Conservation (phyloP, 1,140 invertebrate species). For the Brachystomella parvula region DNA sequence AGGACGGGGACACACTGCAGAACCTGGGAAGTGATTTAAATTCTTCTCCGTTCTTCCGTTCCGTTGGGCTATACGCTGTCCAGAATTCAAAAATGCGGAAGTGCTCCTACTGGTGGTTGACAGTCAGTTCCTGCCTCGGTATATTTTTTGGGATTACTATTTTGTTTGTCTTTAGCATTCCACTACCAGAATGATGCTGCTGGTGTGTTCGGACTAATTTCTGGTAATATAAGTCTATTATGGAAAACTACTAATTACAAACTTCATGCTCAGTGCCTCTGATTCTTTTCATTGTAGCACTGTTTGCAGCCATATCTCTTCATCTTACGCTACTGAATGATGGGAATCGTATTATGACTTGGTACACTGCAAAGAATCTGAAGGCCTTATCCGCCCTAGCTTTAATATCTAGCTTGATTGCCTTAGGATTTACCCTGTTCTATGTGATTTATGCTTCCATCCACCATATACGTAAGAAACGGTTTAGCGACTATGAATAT, state of each 20-base stretch:
- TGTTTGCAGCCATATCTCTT: conserved; percentile 31
- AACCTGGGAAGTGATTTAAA: no score
- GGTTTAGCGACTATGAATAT: conserved; percentile 8
- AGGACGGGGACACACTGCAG: no score
- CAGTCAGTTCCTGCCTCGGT: conserved; percentile 26
- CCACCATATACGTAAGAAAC: conserved; percentile 35
- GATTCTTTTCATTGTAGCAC: conserved; percentile 16
- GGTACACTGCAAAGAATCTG: conserved; percentile 29
- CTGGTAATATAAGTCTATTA: conserved; percentile 21
- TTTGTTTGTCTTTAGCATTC: conserved; percentile 36
- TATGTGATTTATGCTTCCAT: conserved; percentile 33
- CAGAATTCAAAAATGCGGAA: conserved; percentile 13
- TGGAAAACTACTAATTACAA: no score
- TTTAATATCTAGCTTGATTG: conserved; percentile 26
- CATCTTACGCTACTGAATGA: conserved; percentile 27
- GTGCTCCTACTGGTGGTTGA: conserved; percentile 29
- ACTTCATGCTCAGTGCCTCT: no score
- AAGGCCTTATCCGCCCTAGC: conserved; percentile 26
- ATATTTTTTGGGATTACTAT: conserved; percentile 36
- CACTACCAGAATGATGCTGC: conserved; percentile 36
- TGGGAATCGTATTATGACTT: conserved; percentile 28
- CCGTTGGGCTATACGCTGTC: no score
- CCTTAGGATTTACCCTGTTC: conserved; percentile 34
- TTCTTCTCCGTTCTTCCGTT: no score
- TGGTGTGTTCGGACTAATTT: conserved; percentile 34